Percentiles rank a stretch among this genome's conserved stretches.
Evolutionary conservation across 2,888 invertebrate genomes (phyloP).

Genomic region (Entomobrya multifasciata): DNA sequence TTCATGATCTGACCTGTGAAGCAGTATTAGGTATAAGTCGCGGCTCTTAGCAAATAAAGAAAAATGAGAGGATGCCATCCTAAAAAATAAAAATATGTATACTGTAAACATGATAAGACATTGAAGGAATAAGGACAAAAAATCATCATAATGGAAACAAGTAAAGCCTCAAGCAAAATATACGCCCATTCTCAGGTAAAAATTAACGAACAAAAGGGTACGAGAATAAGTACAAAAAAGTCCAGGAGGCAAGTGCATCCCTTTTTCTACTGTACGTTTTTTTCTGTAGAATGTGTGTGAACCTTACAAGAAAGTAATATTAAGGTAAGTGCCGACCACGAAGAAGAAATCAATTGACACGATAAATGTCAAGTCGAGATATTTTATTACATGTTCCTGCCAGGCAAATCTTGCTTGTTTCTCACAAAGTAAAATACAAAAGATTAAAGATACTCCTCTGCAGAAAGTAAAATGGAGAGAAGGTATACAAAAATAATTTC

Average conservation of each 20-base stretch:
- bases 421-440: too few species aligned
- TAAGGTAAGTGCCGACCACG: slow-evolving; percentile 55
- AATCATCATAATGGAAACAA: slow-evolving; percentile 52
- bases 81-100: slow-evolving; percentile 5
- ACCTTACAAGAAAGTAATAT: slow-evolving; percentile 46
- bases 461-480: too few species aligned
- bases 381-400: slow-evolving; percentile 70
- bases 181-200: slow-evolving; percentile 67
- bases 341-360: slow-evolving; percentile 72
- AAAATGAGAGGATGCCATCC: background rate
- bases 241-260: slow-evolving; percentile 58
- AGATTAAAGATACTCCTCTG: too few species aligned
- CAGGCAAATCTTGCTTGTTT: slow-evolving; percentile 60
- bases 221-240: slow-evolving; percentile 41
- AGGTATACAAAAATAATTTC: too few species aligned
- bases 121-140: slow-evolving; percentile 22
- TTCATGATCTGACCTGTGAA: slow-evolving; percentile 10
- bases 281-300: slow-evolving; percentile 40
- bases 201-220: slow-evolving; percentile 70
- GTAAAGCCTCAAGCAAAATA: slow-evolving; percentile 59
- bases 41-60: background rate
- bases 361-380: slow-evolving; percentile 68
- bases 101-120: slow-evolving; percentile 7
- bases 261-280: slow-evolving; percentile 27
- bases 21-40: background rate